Percentiles rank a stretch among this genome's conserved stretches.
phyloP scores from a whole-genome alignment of 2,797 vertebrate genomes.

The Apogon hyalosoma region DNA sequence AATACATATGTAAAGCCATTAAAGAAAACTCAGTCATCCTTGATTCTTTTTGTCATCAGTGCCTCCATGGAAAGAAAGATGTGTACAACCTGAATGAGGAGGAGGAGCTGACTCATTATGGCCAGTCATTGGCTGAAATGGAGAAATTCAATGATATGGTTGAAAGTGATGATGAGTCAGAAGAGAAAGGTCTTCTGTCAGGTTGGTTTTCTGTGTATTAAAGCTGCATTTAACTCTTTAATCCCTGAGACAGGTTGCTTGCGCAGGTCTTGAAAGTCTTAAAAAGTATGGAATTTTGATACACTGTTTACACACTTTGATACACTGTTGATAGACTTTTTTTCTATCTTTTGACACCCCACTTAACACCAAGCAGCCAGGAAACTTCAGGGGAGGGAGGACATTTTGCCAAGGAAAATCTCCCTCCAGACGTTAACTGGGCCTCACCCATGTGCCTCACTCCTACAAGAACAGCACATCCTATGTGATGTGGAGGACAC shows the following conservation, averaged over 20 bases:
- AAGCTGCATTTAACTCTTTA: too few species aligned
- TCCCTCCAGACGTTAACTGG: conserved; percentile 11
- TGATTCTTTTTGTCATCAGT: conserved; percentile 74
- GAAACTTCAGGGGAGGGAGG: conserved; percentile 20
- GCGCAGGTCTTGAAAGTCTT: too few species aligned
- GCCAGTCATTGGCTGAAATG: conserved; percentile 95
- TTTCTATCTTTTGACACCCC: too few species aligned
- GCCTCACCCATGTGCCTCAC: not conserved
- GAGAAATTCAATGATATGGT: conserved; percentile 90
- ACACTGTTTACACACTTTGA: too few species aligned
- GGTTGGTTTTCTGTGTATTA: conserved; percentile 86
- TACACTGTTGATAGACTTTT: too few species aligned
- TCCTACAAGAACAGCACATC: too few species aligned
- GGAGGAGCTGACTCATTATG: conserved; percentile 96
- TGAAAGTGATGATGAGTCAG: conserved; percentile 92
- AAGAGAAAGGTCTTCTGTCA: conserved; percentile 90
- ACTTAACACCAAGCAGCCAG: not conserved
- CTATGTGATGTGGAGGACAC: too few species aligned
- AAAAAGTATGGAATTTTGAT: too few species aligned
- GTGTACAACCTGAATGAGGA: conserved; percentile 96
- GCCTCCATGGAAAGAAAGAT: conserved; percentile 88
- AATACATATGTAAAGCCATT: too few species aligned
- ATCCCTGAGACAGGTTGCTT: too few species aligned
- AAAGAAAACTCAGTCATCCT: too few species aligned
- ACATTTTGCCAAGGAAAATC: conserved; percentile 14